Evolutionary conservation across 2,888 invertebrate genomes (phyloP), one percentile per base, ranked within the genome.

Genomic region (Clistopyga incitator): DNA sequence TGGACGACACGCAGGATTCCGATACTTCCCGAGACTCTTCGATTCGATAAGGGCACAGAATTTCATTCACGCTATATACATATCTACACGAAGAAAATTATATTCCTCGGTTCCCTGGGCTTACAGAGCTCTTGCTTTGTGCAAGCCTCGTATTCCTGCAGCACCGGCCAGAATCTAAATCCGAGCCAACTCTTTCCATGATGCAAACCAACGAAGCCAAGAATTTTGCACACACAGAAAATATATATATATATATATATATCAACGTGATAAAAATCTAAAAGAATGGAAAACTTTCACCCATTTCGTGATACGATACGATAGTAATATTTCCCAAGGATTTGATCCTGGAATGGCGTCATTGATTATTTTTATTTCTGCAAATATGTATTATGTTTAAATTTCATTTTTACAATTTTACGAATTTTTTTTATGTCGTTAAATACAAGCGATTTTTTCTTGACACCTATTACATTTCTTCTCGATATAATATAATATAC

Each of bases 21-120:
- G 72, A 76, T 83, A 72, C 67, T 76, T 72, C 38, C 52, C 52
- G 54, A 77, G 72, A 10, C 20, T 67, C 76, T 71, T 59, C 18
- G 75, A 82, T 72, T 83, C 76, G 65, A 83, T 83, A 79, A 83
- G 71, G 47, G 29, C 47, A 38, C 34, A 18, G 50, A 29, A 47
- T 38, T 23, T 23, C 56, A n/a, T 23, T 29, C 47, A 6, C 29
- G 47, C n/a, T 34, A 20, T 42, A 65, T 23, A 64, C 34, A 34
- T 47, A 61, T 18, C 15, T 20, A 64, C n/a, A 52, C 15, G 15
- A 34, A 23, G 10, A 20, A 47, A 47, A 75, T 61, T 47, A 50
- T 61, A 45, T 50, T 61, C 20, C 61, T 29, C 61, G 61, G 15
- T 20, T 15, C 15, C 54, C 23, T 10, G n/a, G 45, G 56, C 59